Evolutionary conservation across 2,797 vertebrate genomes (phyloP).

Genomic region (Pampus argenteus): DNA sequence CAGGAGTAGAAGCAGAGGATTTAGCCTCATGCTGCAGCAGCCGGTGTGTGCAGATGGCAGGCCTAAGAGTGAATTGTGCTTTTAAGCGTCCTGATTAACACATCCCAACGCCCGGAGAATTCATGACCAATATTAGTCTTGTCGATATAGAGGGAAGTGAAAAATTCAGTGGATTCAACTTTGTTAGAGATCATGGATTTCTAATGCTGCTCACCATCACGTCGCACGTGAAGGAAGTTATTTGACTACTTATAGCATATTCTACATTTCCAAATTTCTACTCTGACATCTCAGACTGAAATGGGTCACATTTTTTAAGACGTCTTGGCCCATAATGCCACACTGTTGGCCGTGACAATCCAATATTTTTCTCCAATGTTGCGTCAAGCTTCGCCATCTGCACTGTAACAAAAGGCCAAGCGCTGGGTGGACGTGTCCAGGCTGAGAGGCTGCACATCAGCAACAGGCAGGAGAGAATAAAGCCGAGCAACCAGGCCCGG

Average conservation of each 20-base stretch:
- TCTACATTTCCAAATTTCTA: not conserved
- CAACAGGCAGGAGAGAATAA: slow-evolving; percentile 52
- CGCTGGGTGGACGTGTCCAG: slow-evolving; percentile 40
- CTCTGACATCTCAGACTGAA: not conserved
- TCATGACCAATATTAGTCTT: slow-evolving; percentile 61
- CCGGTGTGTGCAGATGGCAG: slow-evolving; percentile 82
- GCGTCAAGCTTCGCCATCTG: slow-evolving; percentile 68
- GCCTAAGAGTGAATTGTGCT: slow-evolving; percentile 76
- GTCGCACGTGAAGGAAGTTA: not conserved
- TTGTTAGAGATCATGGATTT: slow-evolving; percentile 21
- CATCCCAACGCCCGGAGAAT: slow-evolving; percentile 69
- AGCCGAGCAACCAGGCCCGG: slow-evolving; percentile 57
- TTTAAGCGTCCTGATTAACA: slow-evolving; percentile 78
- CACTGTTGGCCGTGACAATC: slow-evolving; percentile 38
- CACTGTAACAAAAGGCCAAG: slow-evolving; percentile 67
- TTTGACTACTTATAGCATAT: not conserved
- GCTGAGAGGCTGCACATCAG: slow-evolving; percentile 54
- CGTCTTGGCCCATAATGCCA: slow-evolving; percentile 27
- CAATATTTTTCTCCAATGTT: slow-evolving; percentile 52
- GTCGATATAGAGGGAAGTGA: slow-evolving; percentile 35
- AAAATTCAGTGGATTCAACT: slow-evolving; percentile 47
- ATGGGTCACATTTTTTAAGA: slow-evolving; percentile 17
- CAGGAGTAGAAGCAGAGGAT: slow-evolving; percentile 41
- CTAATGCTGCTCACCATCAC: slow-evolving; percentile 13
- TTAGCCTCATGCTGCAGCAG: slow-evolving; percentile 70